Evolutionary conservation across 2,888 invertebrate species (phyloP).

Genomic region (Sinotaia quadrata): DNA sequence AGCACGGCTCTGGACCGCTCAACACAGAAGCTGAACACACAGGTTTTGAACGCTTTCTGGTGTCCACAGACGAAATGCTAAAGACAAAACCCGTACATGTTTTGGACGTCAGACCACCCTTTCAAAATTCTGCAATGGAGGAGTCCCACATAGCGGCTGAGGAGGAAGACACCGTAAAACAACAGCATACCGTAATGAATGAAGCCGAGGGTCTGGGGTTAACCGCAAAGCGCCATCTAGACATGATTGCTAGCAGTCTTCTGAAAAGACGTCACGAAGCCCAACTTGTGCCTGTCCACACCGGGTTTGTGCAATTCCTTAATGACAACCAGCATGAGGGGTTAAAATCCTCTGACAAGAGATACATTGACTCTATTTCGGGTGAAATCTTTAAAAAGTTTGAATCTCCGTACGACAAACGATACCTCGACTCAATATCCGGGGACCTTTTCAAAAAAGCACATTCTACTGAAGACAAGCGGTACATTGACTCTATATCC

Average conservation of each 20-base stretch:
- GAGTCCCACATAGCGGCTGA: no score
- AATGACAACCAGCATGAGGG: not conserved
- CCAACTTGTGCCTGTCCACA: not conserved
- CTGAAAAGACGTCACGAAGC: not conserved
- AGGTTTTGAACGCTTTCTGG: no score
- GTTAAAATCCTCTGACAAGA: not conserved
- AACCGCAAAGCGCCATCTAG: not conserved
- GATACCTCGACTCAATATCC: slow-evolving; percentile 3
- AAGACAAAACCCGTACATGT: no score
- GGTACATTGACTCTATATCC: not conserved
- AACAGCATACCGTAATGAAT: no score
- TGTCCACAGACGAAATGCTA: no score
- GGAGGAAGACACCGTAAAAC: no score
- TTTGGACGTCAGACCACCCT: no score
- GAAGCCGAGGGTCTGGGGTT: no score
- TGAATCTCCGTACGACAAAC: not conserved
- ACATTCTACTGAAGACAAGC: not conserved
- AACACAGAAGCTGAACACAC: no score
- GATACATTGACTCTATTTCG: not conserved
- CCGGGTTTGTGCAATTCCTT: not conserved
- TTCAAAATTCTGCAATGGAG: no score
- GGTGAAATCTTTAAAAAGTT: not conserved
- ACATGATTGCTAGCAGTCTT: not conserved
- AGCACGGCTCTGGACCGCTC: no score
- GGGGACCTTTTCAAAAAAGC: slow-evolving; percentile 2